Conservation (phyloP, 2,797 vertebrate species). For the Myripristis jacobus region DNA sequence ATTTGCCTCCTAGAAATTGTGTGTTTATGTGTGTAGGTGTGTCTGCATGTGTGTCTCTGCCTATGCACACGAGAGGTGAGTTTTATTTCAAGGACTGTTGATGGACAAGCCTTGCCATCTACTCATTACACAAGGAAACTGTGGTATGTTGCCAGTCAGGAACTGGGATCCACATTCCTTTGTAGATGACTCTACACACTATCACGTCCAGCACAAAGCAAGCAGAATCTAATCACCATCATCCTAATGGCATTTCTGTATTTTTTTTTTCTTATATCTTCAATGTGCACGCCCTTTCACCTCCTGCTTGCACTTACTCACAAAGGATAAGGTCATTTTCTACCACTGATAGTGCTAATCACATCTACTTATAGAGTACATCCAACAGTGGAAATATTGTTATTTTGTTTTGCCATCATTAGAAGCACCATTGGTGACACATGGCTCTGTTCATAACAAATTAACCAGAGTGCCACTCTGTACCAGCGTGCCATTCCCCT, state of each 20-base stretch:
- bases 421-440: conserved; percentile 11
- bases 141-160: conserved; percentile 67
- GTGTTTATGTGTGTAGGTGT: neutral
- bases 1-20: neutral
- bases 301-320: neutral
- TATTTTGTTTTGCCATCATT: neutral
- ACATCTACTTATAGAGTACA: neutral
- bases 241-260: neutral
- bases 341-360: too few relatives aligned
- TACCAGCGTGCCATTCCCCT: conserved; percentile 4
- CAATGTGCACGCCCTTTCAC: neutral
- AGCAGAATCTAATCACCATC: neutral
- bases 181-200: conserved; percentile 17
- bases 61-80: neutral
- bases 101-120: conserved; percentile 17
- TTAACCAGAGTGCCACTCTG: conserved; percentile 7
- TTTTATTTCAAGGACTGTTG: conserved; percentile 19
- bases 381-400: neutral
- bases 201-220: neutral
- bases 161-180: conserved; percentile 61
- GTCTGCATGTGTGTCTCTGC: neutral
- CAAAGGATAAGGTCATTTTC: neutral
- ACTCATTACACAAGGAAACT: neutral
- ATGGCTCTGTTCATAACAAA: conserved; percentile 18
- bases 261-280: neutral